Evolutionary conservation across 2,888 invertebrate species (phyloP), one percentile per base, ranked within the genome.

Genomic region (Eupithecia pulchellata): DNA sequence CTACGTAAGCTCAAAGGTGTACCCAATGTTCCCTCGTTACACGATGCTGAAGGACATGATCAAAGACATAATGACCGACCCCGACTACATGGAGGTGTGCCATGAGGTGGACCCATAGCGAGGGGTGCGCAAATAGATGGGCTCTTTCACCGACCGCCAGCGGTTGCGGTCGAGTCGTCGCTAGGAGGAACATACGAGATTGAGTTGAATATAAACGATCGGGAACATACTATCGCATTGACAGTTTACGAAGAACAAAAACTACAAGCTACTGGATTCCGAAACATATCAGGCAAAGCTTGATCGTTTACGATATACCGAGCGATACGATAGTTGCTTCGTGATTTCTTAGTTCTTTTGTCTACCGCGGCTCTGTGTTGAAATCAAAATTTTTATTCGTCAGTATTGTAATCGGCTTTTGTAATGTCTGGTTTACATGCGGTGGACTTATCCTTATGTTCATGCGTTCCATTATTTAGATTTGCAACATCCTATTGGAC

Each of bases 11-110:
- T 97, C 98, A 69, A 99, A 99, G 93, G 95, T 98, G 85, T 98
- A 98, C 90, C 99, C 99, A 76, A 98, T 99, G 92, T 97, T 99
- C 86, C 97, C 98, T 34, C 96, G 99, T 65, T 99, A 99, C 95
- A 97, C 98, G 74, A 97, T 99, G 96, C 96, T 99, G 79, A 99
- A 99, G 92, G 98, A 98, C 89, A 98, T 99, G 98, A 98, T 99
- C 85, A 99, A 99, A 94, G 97, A 97, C 85, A 98, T 98, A 82
- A 97, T 98, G 96, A 97, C 98, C 84, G 97, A 98, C 92, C 98
- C 98, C n/a, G 98, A 98, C 91, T 99, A 98, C 95, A 98, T 98
- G 97, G 98, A 98, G 93, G 98, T 98, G 76, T 98, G 98, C 92
- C 98, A 98, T 89, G 98, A 98, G 91, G 93, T 97, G 88, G 97